phyloP scores from a whole-genome alignment of 2,113 vertebrate genomes.

The Mirounga angustirostris region DNA sequence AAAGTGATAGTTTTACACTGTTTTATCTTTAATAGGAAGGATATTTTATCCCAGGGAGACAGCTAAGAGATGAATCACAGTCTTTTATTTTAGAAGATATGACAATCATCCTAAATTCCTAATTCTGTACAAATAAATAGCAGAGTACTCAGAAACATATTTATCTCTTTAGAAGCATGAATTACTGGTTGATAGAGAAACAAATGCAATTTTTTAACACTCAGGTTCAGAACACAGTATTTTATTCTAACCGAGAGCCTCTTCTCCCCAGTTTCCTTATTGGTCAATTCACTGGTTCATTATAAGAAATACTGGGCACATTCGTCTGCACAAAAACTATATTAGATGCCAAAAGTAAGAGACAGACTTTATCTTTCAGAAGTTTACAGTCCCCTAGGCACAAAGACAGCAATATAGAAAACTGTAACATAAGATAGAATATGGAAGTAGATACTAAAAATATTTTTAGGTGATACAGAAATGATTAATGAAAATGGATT shows the following conservation, averaged over 20 bases:
- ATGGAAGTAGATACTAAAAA: background rate
- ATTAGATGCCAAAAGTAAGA: background rate
- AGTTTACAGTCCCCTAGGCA: background rate
- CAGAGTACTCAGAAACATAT: constrained; percentile 1
- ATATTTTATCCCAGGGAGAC: constrained; percentile 57
- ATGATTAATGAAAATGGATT: background rate
- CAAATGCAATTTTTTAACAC: background rate
- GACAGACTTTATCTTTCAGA: background rate
- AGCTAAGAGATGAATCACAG: constrained; percentile 57
- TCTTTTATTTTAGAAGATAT: constrained; percentile 57
- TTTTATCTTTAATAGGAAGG: constrained; percentile 49
- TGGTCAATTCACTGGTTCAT: background rate
- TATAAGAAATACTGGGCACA: background rate
- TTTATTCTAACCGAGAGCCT: constrained; percentile 6
- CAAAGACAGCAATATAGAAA: background rate
- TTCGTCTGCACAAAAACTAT: background rate
- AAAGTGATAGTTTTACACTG: constrained; percentile 9
- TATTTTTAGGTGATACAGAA: background rate
- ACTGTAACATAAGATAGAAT: background rate
- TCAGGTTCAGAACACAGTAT: background rate
- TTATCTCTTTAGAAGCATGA: constrained; percentile 47
- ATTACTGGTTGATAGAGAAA: constrained; percentile 24
- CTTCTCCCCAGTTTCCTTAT: background rate
- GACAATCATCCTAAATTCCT: constrained; percentile 49
- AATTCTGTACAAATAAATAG: constrained; percentile 66